Percentiles rank a stretch among this genome's conserved stretches.
phyloP scores from a whole-genome alignment of 2,797 vertebrate species.

The Hapalemur alaotrensis region DNA sequence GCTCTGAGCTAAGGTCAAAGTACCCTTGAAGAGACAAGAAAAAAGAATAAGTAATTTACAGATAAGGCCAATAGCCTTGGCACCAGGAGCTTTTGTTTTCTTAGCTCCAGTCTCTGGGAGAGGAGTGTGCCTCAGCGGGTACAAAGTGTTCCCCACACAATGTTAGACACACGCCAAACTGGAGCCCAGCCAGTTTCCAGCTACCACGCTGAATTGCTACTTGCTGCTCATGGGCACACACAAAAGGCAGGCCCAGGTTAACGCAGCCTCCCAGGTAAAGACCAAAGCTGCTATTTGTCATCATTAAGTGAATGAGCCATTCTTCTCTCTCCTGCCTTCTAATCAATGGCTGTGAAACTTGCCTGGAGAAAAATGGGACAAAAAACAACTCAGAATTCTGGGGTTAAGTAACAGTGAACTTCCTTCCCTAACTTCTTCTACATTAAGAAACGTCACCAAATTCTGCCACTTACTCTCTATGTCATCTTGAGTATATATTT shows the following conservation, averaged over 20 bases:
- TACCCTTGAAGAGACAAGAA: constrained; percentile 67
- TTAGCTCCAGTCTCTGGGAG: constrained; percentile 74
- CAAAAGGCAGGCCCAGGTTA: constrained; percentile 79
- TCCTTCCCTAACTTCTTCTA: neutral
- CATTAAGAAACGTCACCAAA: neutral
- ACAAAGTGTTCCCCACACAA: constrained; percentile 84
- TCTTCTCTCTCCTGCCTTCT: constrained; percentile 74
- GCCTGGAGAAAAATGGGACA: constrained; percentile 15
- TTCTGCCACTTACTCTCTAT: neutral
- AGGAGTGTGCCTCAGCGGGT: constrained; percentile 80
- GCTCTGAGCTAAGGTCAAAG: constrained; percentile 58
- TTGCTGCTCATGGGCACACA: constrained; percentile 66
- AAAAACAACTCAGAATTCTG: constrained; percentile 59
- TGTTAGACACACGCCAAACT: constrained; percentile 84
- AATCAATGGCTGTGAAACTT: constrained; percentile 62
- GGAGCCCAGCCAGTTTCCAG: constrained; percentile 78
- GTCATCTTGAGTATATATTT: neutral
- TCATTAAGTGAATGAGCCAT: constrained; percentile 76
- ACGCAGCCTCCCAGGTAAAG: constrained; percentile 78
- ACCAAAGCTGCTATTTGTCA: constrained; percentile 83
- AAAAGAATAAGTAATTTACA: constrained; percentile 33
- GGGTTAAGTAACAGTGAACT: constrained; percentile 32
- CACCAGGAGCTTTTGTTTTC: constrained; percentile 72
- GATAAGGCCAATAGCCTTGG: constrained; percentile 71
- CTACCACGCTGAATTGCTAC: constrained; percentile 71